Evolutionary conservation across 2,888 invertebrate genomes (phyloP).

Genomic region (Drosophila eohydei): DNA sequence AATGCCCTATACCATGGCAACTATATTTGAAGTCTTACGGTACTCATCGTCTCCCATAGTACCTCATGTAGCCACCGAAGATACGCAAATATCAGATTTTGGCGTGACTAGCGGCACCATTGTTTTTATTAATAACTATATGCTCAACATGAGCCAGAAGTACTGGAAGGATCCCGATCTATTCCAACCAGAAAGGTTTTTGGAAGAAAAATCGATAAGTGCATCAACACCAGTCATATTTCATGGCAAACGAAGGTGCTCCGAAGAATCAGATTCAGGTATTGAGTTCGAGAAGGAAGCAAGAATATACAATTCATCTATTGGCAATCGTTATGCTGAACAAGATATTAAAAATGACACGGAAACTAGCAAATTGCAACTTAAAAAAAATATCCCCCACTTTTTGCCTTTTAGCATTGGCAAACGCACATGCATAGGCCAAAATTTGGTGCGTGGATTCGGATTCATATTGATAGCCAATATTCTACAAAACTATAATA

Average conservation of each 20-base stretch:
- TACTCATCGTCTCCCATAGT: slow-evolving; percentile 95
- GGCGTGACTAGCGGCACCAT: slow-evolving; percentile 91
- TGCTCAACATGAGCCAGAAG: slow-evolving; percentile 89
- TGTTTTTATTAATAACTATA: slow-evolving; percentile 93
- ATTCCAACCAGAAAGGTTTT: slow-evolving; percentile 91
- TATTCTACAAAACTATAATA: slow-evolving; percentile 89
- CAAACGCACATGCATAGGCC: slow-evolving; percentile 94
- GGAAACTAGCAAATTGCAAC: slow-evolving; percentile 42
- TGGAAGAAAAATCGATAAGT: slow-evolving; percentile 84
- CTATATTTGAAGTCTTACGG: slow-evolving; percentile 91
- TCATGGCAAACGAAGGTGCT: slow-evolving; percentile 81
- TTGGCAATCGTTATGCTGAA: slow-evolving; percentile 2
- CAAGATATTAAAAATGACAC: neutral
- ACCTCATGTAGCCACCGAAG: slow-evolving; percentile 93
- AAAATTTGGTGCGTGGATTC: slow-evolving; percentile 91
- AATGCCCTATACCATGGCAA: slow-evolving; percentile 93
- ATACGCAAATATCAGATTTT: slow-evolving; percentile 90
- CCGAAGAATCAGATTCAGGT: slow-evolving; percentile 86
- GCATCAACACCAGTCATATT: slow-evolving; percentile 4
- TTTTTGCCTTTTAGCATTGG: slow-evolving; percentile 95
- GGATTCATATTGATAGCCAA: slow-evolving; percentile 90
- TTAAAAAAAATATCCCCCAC: slow-evolving; percentile 88
- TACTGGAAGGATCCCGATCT: slow-evolving; percentile 90
- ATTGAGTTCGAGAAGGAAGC: slow-evolving; percentile 86
- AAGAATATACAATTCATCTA: neutral